A percentile compares a stretch with the other conserved stretches of the same genome.
Evolutionary conservation across 2,888 invertebrate species (phyloP).

Genomic region (Megaustenia siamemsis): DNA sequence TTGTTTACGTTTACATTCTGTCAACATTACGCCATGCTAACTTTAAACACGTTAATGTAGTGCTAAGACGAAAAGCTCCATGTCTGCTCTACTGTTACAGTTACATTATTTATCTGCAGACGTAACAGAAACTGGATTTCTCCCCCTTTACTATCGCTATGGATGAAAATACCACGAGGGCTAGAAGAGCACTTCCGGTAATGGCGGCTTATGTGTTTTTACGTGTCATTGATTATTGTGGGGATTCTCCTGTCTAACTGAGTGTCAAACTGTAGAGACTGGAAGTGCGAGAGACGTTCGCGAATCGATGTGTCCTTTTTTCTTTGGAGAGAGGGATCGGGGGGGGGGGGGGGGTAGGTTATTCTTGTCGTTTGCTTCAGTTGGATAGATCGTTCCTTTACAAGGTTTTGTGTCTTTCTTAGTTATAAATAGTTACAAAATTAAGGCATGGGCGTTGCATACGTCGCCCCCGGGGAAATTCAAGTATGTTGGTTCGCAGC

Average conservation of each 20-base stretch:
- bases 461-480: too few species aligned
- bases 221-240: conserved; percentile 43
- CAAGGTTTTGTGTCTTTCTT: too few species aligned
- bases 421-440: too few species aligned
- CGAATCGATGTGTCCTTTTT: conserved; percentile 19
- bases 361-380: neutral
- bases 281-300: conserved; percentile 9
- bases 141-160: neutral
- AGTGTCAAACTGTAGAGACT: conserved; percentile 40
- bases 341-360: neutral
- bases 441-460: too few species aligned
- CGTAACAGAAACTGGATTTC: neutral
- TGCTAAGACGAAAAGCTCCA: neutral
- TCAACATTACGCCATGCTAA: too few species aligned
- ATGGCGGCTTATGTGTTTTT: conserved; percentile 44
- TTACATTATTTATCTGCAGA: neutral
- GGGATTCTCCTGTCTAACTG: conserved; percentile 42
- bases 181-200: conserved; percentile 41
- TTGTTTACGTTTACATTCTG: too few species aligned
- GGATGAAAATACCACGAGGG: neutral
- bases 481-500: too few species aligned
- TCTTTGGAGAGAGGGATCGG: neutral
- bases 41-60: neutral
- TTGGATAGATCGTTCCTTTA: too few species aligned
- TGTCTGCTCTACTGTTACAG: neutral